Percentiles rank a stretch among this genome's conserved stretches.
phyloP scores from a whole-genome alignment of 2,113 vertebrate species.

The Cisticola juncidis region DNA sequence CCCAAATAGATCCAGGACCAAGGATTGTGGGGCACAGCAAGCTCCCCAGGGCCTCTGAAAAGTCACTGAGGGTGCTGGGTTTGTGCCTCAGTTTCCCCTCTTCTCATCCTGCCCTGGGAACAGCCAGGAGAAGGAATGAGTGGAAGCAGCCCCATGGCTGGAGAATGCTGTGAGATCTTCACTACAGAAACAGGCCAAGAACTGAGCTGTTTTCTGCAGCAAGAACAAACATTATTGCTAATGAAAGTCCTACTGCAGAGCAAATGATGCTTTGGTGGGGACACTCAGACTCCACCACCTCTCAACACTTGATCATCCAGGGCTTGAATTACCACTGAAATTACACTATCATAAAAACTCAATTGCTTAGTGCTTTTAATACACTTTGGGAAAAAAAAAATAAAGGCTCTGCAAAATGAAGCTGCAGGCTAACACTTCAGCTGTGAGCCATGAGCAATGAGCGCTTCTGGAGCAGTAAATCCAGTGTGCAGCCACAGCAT shows the following conservation, averaged over 20 bases:
- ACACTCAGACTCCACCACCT: background rate
- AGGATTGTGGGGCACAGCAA: accelerated
- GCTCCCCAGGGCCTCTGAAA: background rate
- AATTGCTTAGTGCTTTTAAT: background rate
- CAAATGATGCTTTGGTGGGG: background rate
- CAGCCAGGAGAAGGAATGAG: accelerated
- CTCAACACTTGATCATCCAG: background rate
- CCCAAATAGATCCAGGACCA: background rate
- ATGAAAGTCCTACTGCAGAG: background rate
- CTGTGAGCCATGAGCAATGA: background rate
- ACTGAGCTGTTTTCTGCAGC: background rate
- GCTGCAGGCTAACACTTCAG: background rate
- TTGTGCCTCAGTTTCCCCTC: background rate
- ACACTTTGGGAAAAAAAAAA: background rate
- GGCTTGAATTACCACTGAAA: background rate
- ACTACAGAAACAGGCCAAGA: background rate
- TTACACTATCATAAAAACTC: background rate
- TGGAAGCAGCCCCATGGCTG: accelerated
- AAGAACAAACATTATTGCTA: background rate
- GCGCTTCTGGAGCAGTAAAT: background rate
- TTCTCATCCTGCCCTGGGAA: background rate
- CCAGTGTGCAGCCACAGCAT: background rate
- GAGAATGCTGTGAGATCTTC: background rate
- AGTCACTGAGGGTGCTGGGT: background rate
- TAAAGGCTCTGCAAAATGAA: background rate